Evolutionary conservation across 2,797 vertebrate species (phyloP), one percentile per base, ranked within the genome.

Genomic region (Poeciliopsis infans): DNA sequence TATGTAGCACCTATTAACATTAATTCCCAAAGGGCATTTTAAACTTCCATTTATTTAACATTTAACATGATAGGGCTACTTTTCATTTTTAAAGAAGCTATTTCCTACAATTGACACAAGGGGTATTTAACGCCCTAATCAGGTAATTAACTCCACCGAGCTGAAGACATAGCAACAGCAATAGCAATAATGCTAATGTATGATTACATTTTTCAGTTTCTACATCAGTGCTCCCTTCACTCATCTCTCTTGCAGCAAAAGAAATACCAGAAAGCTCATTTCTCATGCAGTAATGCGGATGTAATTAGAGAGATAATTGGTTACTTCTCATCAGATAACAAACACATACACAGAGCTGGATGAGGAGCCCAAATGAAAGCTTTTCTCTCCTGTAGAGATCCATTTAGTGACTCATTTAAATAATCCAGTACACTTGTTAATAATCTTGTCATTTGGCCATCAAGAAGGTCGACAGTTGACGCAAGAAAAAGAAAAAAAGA

Each of bases 271-370:
- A 89, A 91, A 90, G 86, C 88, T 89, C 20, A 91, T 93, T 93
- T 94, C 91, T 93, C 89, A 93, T 91, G 91, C 90, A 85, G 85
- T 87, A 89, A 93, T 86, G 83, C 88, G 88, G 88, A 92, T 86
- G 88, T 88, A 93, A 94, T 92, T 91, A 92, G 85, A 88, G 86
- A 91, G 91, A 93, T 93, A 90, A 92, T 93, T 93, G 86, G 79
- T 81, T 84, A 90, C 85, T 91, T 89, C 89, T 87, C 87, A 91
- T 91, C 86, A 86, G 86, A 91, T 92, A 89, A 90, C 79, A 88
- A 90, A 90, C 85, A 87, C 86, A 79, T 15, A 82, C 49, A 47
- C 74, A 76, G 78, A 76, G 83, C 79, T 74, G 76, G 76, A 78
- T 55, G 71, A 23, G 74, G 78, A 75, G 80, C 74, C 79, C 53